phyloP scores from a whole-genome alignment of 2,797 vertebrate species.

The Alectoris magna region DNA sequence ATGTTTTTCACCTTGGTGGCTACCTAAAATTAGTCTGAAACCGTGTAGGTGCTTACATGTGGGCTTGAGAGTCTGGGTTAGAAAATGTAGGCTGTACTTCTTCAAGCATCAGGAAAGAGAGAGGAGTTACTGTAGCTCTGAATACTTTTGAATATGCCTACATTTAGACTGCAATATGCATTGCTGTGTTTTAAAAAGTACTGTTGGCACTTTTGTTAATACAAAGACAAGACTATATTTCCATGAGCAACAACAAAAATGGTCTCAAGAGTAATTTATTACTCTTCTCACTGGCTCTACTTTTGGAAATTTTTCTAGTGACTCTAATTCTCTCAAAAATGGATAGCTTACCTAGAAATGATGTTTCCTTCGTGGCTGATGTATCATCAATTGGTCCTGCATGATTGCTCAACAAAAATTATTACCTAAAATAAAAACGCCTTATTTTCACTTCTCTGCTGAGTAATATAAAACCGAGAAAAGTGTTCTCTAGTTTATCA shows the following conservation, averaged over 20 bases:
- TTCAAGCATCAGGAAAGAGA: not conserved
- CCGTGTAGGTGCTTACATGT: slow-evolving; percentile 42
- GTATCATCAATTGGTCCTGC: not conserved
- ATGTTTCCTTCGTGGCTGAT: not conserved
- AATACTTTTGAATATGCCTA: slow-evolving; percentile 9
- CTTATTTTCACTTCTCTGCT: not conserved
- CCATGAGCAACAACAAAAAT: not conserved
- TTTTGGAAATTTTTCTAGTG: not conserved
- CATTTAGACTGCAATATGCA: not conserved
- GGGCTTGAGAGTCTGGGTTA: slow-evolving; percentile 4
- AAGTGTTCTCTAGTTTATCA: not conserved
- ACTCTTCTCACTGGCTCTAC: not conserved
- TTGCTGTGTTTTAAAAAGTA: slow-evolving; percentile 25
- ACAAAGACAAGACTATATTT: not conserved
- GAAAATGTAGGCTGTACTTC: slow-evolving; percentile 37
- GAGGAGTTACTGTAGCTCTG: not conserved
- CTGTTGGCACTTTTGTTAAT: slow-evolving; percentile 14
- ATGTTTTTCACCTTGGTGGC: slow-evolving; percentile 34
- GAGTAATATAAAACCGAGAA: not conserved
- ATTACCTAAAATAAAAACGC: not conserved
- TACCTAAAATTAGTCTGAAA: slow-evolving; percentile 68
- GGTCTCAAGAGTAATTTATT: not conserved
- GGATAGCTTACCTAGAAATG: not conserved
- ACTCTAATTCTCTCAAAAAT: not conserved
- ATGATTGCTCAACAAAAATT: not conserved